phyloP scores from a whole-genome alignment of 2,888 invertebrate species.

The Cylindroiulus punctatus region DNA sequence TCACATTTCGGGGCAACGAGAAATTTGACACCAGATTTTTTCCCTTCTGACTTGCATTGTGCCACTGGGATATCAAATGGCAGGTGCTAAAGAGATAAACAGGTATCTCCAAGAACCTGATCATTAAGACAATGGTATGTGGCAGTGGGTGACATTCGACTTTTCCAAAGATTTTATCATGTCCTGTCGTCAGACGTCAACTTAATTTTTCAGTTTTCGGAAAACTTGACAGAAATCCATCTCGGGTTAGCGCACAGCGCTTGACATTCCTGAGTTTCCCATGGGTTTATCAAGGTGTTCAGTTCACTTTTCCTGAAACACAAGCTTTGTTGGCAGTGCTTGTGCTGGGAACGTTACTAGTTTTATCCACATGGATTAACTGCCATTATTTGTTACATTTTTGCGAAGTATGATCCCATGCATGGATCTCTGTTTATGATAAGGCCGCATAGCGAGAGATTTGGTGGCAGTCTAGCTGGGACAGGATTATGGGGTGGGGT shows the following conservation, averaged over 20 bases:
- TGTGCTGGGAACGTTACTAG: constrained; percentile 35
- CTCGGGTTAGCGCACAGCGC: constrained; percentile 26
- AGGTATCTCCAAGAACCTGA: constrained; percentile 48
- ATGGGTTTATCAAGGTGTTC: constrained; percentile 44
- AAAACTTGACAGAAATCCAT: constrained; percentile 44
- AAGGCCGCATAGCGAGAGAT: not conserved
- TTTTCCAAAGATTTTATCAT: constrained; percentile 43
- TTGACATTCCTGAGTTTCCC: constrained; percentile 46
- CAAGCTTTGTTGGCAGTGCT: not conserved
- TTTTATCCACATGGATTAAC: constrained; percentile 52
- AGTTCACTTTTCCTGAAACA: constrained; percentile 21
- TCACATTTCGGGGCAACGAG: constrained; percentile 6
- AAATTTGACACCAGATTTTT: constrained; percentile 35
- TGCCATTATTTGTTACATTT: constrained; percentile 43
- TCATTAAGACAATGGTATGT: constrained; percentile 51
- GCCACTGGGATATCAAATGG: constrained; percentile 44
- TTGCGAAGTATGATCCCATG: not conserved
- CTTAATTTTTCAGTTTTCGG: constrained; percentile 41
- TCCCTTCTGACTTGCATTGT: constrained; percentile 28
- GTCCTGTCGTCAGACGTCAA: constrained; percentile 48
- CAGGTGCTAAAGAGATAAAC: constrained; percentile 45
- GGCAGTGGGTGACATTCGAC: constrained; percentile 49
- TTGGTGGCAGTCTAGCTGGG: not conserved
- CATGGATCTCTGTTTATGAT: not conserved
- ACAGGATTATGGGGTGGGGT: not conserved